A percentile compares a stretch with the other conserved stretches of the same genome.
Evolutionary conservation across 2,797 vertebrate species (phyloP).

Genomic region (Brotula barbata): DNA sequence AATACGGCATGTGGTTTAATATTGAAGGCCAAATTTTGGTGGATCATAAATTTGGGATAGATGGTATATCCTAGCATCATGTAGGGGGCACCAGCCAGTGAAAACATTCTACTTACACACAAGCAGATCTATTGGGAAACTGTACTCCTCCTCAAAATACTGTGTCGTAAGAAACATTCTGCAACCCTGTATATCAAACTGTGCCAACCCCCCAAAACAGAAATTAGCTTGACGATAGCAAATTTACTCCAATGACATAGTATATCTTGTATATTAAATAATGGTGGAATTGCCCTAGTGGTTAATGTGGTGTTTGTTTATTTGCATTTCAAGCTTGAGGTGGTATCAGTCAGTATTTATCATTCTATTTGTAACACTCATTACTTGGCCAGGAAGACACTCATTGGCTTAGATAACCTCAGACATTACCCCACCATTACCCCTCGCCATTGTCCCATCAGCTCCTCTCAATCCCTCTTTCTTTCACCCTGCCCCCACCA

Average conservation of each 20-base stretch:
- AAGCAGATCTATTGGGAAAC: constrained; percentile 15
- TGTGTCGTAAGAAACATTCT: constrained; percentile 22
- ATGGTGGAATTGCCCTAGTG: constrained; percentile 18
- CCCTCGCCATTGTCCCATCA: constrained; percentile 78
- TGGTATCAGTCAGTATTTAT: constrained; percentile 38
- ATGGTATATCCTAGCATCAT: constrained; percentile 52
- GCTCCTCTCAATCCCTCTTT: constrained; percentile 56
- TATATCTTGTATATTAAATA: constrained; percentile 15
- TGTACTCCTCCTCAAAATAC: constrained; percentile 7
- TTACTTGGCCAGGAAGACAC: constrained; percentile 41
- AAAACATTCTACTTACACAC: constrained; percentile 31
- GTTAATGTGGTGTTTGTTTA: constrained; percentile 22
- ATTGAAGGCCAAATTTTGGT: constrained; percentile 42
- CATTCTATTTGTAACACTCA: constrained; percentile 26
- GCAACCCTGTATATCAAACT: constrained; percentile 8
- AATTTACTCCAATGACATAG: not conserved
- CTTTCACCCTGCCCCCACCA: constrained; percentile 73
- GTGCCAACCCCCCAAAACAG: constrained; percentile 11
- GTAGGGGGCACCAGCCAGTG: constrained; percentile 36
- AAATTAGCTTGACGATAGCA: constrained; percentile 3
- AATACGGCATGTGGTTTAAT: constrained; percentile 50
- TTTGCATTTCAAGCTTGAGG: constrained; percentile 31
- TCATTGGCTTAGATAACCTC: constrained; percentile 58
- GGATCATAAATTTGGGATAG: constrained; percentile 37
- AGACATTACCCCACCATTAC: constrained; percentile 66